Evolutionary conservation across 2,113 vertebrate genomes (phyloP).

Genomic region (Pagrus major): DNA sequence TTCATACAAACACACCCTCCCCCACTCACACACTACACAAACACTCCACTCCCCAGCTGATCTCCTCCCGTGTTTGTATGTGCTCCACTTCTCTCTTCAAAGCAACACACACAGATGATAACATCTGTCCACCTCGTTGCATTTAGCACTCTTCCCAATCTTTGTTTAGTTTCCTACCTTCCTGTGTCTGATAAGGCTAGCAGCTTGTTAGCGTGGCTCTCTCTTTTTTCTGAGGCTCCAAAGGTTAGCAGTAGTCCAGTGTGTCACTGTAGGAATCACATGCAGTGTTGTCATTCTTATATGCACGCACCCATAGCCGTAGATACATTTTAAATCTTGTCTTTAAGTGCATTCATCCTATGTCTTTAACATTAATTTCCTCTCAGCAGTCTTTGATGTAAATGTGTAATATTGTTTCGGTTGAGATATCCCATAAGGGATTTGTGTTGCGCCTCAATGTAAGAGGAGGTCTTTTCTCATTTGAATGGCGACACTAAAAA

Average conservation of each 20-base stretch:
- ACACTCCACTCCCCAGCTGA: constrained; percentile 49
- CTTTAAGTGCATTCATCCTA: constrained; percentile 42
- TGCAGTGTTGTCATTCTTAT: neutral
- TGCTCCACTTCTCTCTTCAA: constrained; percentile 45
- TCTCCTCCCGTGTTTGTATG: constrained; percentile 63
- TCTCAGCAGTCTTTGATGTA: constrained; percentile 60
- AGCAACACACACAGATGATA: constrained; percentile 64
- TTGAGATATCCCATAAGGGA: constrained; percentile 65
- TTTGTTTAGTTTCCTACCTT: constrained; percentile 69
- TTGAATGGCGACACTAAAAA: constrained; percentile 74
- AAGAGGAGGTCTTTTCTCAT: constrained; percentile 74
- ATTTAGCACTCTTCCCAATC: constrained; percentile 56
- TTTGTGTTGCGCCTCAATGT: constrained; percentile 48
- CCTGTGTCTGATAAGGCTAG: constrained; percentile 57
- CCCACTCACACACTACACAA: constrained; percentile 34
- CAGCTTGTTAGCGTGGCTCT: constrained; percentile 43
- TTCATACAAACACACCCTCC: constrained; percentile 30
- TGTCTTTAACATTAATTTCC: constrained; percentile 61
- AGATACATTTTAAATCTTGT: constrained; percentile 41
- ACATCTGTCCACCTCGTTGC: constrained; percentile 60
- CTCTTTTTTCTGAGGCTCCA: constrained; percentile 4
- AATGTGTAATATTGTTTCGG: constrained; percentile 71
- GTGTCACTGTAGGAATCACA: constrained; percentile 12
- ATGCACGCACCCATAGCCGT: neutral
- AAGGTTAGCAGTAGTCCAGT: constrained; percentile 2